These are phyloP conservation scores for Epinephelus moara DNA, from an alignment of 2,113 vertebrate species.

Conservation along the genomic window DNA sequence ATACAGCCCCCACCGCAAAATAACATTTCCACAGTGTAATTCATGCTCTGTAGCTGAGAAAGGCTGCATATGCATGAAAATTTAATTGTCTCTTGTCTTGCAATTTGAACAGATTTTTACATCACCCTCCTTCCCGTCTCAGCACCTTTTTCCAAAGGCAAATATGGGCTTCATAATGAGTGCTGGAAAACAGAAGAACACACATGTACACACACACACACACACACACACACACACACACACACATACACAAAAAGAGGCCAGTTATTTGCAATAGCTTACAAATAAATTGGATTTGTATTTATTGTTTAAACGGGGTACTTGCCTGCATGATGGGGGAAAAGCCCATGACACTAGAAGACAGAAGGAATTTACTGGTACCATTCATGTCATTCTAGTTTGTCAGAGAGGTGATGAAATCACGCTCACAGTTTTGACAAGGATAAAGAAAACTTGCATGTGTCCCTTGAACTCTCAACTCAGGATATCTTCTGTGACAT, in stretches of 20 bases:
- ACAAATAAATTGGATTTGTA: slow-evolving; percentile 25
- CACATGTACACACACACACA: slow-evolving; percentile 5
- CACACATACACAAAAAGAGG: neutral
- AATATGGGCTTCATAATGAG: slow-evolving; percentile 34
- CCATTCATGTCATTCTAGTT: too few relatives aligned
- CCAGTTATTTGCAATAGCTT: slow-evolving; percentile 16
- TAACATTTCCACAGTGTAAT: slow-evolving; percentile 48
- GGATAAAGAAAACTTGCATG: too few relatives aligned
- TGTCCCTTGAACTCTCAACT: too few relatives aligned
- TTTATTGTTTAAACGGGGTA: slow-evolving; percentile 37
- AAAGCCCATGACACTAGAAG: neutral
- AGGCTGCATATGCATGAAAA: slow-evolving; percentile 68
- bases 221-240: neutral
- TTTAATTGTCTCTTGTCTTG: slow-evolving; percentile 63
- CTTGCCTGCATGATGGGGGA: slow-evolving; percentile 3
- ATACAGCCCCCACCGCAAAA: slow-evolving; percentile 41
- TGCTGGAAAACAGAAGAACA: neutral
- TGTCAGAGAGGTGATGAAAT: too few relatives aligned
- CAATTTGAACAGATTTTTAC: slow-evolving; percentile 49
- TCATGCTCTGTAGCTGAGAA: slow-evolving; percentile 30
- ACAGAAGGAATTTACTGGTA: too few relatives aligned
- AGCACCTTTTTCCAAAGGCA: slow-evolving; percentile 14
- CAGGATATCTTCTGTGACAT: too few relatives aligned
- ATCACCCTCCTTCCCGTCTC: slow-evolving; percentile 2
- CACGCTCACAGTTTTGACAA: too few relatives aligned